Evolutionary conservation across 1,140 invertebrate genomes (phyloP).

Genomic region (Drosophila pectinifera): DNA sequence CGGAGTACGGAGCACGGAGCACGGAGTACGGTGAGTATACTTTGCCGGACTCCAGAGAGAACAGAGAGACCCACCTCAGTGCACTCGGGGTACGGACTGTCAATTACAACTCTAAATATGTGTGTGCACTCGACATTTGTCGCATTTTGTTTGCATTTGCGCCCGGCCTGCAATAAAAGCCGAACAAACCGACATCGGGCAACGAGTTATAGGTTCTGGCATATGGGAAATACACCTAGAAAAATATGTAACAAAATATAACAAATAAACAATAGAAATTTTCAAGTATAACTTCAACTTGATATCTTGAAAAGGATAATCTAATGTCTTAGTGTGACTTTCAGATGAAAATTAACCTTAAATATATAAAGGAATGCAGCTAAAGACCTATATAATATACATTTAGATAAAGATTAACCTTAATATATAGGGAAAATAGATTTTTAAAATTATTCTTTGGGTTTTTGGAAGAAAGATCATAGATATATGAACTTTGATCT

Average conservation of each 20-base stretch:
- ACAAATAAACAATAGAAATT: no score
- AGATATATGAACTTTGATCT: no score
- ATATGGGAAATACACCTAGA: conserved; percentile 29
- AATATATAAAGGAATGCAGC: no score
- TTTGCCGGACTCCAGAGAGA: conserved; percentile 36
- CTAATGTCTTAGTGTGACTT: no score
- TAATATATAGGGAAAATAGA: no score
- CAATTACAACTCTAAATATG: conserved; percentile 62
- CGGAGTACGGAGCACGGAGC: conserved; percentile 10
- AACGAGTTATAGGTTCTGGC: conserved; percentile 43
- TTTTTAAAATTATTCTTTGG: neutral
- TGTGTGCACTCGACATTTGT: conserved; percentile 59
- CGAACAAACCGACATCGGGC: conserved; percentile 61
- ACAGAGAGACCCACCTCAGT: conserved; percentile 29
- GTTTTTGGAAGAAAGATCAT: neutral
- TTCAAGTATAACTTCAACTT: no score
- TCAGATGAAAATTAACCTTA: no score
- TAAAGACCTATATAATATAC: no score
- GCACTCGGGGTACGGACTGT: conserved; percentile 39
- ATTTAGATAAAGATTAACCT: no score
- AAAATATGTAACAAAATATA: neutral
- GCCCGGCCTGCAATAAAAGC: conserved; percentile 74
- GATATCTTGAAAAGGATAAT: no score
- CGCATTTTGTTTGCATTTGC: conserved; percentile 78
- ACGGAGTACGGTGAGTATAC: conserved; percentile 5